A percentile compares a stretch with the other conserved stretches of the same genome.
Conservation (phyloP, 2,888 invertebrate genomes). For the Synergus itoensis region DNA sequence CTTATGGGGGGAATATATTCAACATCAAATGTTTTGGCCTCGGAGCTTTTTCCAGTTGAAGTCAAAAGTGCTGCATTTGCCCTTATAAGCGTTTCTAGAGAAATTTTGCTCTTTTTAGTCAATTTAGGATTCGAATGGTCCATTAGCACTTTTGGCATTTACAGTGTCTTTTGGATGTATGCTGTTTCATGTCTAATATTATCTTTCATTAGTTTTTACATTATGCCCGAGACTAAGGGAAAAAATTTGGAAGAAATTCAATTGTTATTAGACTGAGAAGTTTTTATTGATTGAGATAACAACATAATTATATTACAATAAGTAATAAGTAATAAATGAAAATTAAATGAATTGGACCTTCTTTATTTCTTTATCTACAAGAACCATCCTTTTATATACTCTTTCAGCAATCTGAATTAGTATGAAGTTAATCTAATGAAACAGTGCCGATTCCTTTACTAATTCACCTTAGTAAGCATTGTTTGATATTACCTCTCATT, state of each 20-base stretch:
- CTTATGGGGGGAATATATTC: conserved; percentile 83
- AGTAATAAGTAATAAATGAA: neutral
- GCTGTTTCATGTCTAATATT: conserved; percentile 71
- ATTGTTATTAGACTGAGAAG: conserved; percentile 25
- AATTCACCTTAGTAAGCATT: too few species aligned
- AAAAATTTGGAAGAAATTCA: conserved; percentile 82
- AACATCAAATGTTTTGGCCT: conserved; percentile 82
- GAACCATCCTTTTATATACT: too few species aligned
- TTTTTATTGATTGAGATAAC: neutral
- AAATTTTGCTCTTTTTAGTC: conserved; percentile 81
- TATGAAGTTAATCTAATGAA: too few species aligned
- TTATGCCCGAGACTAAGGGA: conserved; percentile 82
- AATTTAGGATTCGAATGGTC: conserved; percentile 81
- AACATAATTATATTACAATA: too few species aligned
- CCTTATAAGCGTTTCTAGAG: conserved; percentile 82
- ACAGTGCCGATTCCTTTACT: too few species aligned
- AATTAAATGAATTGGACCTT: neutral
- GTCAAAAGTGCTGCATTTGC: conserved; percentile 84
- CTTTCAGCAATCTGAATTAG: too few species aligned
- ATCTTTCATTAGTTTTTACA: conserved; percentile 79
- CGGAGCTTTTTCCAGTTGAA: conserved; percentile 83
- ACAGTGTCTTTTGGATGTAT: conserved; percentile 81
- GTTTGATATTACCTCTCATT: too few species aligned
- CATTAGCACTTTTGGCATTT: conserved; percentile 79
- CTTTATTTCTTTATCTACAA: too few species aligned